Evolutionary conservation across 1,140 invertebrate species (phyloP).

Genomic region (Neodiprion fabricii): DNA sequence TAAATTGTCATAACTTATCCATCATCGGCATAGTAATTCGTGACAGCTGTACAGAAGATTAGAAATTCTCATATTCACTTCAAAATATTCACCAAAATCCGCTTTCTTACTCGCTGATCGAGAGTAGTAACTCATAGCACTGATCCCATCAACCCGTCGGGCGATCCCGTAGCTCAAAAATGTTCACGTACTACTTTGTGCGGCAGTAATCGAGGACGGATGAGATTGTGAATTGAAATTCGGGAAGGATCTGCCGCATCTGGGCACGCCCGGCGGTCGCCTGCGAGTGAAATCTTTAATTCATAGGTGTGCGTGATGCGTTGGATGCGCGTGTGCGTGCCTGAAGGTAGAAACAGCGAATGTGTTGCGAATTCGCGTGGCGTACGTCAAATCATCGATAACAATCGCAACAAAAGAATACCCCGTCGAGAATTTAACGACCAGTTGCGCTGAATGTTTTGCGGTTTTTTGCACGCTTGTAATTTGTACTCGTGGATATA

Average conservation of each 20-base stretch:
- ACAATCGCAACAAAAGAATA: background rate
- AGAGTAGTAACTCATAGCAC: too few species aligned
- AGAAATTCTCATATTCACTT: too few species aligned
- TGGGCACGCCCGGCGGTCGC: background rate
- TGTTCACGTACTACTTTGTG: too few species aligned
- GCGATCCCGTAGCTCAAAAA: too few species aligned
- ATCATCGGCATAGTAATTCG: too few species aligned
- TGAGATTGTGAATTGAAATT: background rate
- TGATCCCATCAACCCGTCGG: too few species aligned
- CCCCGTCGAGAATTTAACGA: constrained; percentile 3
- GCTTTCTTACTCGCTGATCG: too few species aligned
- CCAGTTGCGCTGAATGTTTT: constrained; percentile 4
- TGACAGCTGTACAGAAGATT: too few species aligned
- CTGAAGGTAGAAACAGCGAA: background rate
- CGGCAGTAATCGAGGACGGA: too few species aligned
- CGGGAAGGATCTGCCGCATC: background rate
- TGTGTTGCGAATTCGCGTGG: background rate
- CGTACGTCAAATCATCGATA: constrained; percentile 1
- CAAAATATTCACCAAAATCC: too few species aligned
- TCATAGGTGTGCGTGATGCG: background rate
- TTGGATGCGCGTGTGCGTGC: too few species aligned
- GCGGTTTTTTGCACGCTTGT: background rate
- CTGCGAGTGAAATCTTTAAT: background rate
- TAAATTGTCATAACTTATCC: too few species aligned
- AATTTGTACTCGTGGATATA: background rate